These are phyloP conservation scores for Halictus rubicundus DNA, from an alignment of 1,140 invertebrate genomes.

Conservation along the genomic window DNA sequence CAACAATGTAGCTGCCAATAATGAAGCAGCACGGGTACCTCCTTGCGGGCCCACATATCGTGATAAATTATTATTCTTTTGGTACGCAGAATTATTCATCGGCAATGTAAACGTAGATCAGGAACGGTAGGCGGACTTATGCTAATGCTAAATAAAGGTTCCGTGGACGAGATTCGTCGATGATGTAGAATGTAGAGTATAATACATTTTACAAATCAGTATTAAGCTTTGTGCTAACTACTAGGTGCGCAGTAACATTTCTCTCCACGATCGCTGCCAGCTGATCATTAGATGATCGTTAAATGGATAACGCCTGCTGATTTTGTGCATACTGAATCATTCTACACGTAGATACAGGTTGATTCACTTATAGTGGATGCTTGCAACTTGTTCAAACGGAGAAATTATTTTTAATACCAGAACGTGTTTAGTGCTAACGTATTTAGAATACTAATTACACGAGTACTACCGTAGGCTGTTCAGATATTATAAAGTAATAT, in stretches of 20 bases:
- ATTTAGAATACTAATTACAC: no score
- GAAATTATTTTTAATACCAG: no score
- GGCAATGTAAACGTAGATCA: background rate
- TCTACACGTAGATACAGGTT: no score
- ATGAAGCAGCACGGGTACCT: background rate
- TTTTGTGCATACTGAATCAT: no score
- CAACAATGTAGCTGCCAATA: slow-evolving; percentile 30
- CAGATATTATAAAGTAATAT: no score
- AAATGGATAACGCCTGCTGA: no score
- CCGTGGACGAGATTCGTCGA: background rate
- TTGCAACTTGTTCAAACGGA: no score
- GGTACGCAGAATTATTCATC: background rate
- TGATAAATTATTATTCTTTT: slow-evolving; percentile 4
- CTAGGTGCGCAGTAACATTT: background rate
- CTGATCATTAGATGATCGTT: background rate
- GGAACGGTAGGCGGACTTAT: background rate
- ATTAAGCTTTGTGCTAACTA: background rate
- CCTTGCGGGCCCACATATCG: background rate
- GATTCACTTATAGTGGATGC: no score
- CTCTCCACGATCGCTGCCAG: background rate
- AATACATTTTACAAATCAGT: background rate
- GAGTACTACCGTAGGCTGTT: no score
- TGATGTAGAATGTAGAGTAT: background rate
- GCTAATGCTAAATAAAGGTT: background rate
- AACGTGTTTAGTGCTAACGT: no score